These are phyloP conservation scores for Podilymbus podiceps DNA, from an alignment of 2,113 vertebrate genomes.

Conservation along the genomic window DNA sequence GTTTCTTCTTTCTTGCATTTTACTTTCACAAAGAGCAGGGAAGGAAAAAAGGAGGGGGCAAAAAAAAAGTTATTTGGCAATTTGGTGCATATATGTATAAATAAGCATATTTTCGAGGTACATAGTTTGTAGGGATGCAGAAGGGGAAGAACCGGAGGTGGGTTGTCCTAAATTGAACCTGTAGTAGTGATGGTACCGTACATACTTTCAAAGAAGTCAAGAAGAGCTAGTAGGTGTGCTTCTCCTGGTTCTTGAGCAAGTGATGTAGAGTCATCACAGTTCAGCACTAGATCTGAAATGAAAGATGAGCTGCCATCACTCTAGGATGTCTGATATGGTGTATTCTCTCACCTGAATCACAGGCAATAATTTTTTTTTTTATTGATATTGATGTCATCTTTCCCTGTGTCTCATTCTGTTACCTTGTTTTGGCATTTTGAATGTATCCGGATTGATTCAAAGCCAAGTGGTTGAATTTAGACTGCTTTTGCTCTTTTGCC, in stretches of 20 bases:
- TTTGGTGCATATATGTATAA: background rate
- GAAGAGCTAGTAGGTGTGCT: background rate
- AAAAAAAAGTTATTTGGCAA: background rate
- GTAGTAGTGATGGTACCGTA: accelerated
- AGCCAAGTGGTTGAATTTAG: background rate
- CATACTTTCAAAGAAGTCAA: background rate
- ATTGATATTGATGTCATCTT: background rate
- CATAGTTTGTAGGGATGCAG: background rate
- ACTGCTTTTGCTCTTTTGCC: background rate
- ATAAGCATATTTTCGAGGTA: background rate
- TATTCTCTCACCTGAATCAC: background rate
- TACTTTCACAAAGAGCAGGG: background rate
- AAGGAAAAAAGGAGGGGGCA: too few relatives aligned
- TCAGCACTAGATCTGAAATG: background rate
- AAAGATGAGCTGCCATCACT: background rate
- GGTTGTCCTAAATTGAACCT: background rate
- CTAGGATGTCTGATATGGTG: background rate
- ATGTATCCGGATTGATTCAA: background rate
- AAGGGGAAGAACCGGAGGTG: background rate
- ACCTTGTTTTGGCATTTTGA: background rate
- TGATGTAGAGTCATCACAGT: background rate
- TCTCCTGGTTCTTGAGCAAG: background rate
- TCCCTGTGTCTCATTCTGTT: background rate
- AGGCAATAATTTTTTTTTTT: background rate
- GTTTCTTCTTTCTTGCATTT: background rate